phyloP scores from a whole-genome alignment of 2,888 invertebrate species.

The Rhingia rostrata region DNA sequence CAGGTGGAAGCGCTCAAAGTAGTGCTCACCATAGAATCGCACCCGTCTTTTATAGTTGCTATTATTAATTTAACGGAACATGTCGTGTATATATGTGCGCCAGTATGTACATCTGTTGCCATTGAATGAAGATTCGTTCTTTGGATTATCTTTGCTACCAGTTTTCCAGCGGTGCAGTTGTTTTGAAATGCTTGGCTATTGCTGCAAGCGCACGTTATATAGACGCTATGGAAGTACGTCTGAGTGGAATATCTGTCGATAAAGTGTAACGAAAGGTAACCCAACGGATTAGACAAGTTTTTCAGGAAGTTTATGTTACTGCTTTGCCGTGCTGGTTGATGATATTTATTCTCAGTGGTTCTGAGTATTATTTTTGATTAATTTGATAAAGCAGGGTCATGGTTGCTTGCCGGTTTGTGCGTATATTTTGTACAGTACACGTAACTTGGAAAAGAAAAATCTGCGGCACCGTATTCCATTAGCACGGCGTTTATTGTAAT shows the following conservation, averaged over 20 bases:
- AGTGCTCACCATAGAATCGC: conserved; percentile 33
- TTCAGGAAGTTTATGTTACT: conserved; percentile 65
- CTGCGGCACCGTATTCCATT: conserved; percentile 58
- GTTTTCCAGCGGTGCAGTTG: conserved; percentile 32
- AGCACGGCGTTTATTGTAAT: conserved; percentile 51
- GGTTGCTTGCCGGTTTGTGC: conserved; percentile 2
- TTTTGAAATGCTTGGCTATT: conserved; percentile 8
- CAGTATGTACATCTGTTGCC: conserved; percentile 12
- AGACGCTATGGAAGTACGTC: conserved; percentile 8
- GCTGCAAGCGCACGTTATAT: neutral
- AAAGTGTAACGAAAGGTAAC: conserved; percentile 72
- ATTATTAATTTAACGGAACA: conserved; percentile 73
- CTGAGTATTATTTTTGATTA: conserved; percentile 39
- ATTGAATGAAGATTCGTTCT: conserved; percentile 21
- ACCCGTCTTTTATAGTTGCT: conserved; percentile 23
- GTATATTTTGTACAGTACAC: conserved; percentile 10
- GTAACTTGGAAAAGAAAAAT: conserved; percentile 46
- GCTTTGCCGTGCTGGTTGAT: conserved; percentile 9
- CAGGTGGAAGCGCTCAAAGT: conserved; percentile 37
- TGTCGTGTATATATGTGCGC: neutral
- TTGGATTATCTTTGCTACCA: conserved; percentile 58
- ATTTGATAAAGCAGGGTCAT: conserved; percentile 34
- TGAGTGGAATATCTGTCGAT: conserved; percentile 55
- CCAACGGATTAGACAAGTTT: conserved; percentile 73
- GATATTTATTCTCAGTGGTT: conserved; percentile 5